A percentile compares a stretch with the other conserved stretches of the same genome.
Evolutionary conservation across 2,797 vertebrate species (phyloP).

Genomic region (Gambusia yucatana): DNA sequence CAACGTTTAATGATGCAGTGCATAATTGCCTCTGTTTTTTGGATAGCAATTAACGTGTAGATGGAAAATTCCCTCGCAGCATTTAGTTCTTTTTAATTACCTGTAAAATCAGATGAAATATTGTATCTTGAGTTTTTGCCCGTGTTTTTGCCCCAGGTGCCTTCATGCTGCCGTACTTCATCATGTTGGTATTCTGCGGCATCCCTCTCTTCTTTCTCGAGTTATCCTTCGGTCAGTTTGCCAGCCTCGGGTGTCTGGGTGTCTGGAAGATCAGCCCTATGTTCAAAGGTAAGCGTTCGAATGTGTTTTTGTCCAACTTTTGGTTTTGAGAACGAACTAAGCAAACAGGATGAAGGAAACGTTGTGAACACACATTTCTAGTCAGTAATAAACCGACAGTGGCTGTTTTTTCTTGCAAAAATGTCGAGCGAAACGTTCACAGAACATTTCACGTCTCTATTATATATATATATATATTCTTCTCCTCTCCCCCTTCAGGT

Average conservation of each 20-base stretch:
- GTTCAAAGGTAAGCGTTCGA: constrained; percentile 90
- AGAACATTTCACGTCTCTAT: background rate
- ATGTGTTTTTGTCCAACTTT: background rate
- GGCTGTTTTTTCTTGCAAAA: background rate
- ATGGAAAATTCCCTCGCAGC: background rate
- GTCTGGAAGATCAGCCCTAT: constrained; percentile 98
- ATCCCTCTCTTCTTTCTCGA: constrained; percentile 99
- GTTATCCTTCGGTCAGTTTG: constrained; percentile 97
- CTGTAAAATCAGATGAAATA: background rate
- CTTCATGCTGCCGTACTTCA: constrained; percentile 98
- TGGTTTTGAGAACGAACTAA: background rate
- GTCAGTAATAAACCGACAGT: background rate
- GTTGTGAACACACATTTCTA: background rate
- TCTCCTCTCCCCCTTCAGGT: constrained; percentile 72
- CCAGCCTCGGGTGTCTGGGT: constrained; percentile 94
- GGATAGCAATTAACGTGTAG: background rate
- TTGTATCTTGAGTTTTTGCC: background rate
- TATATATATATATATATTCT: background rate
- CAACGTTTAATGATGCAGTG: background rate
- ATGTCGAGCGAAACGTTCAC: background rate
- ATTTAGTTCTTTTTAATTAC: background rate
- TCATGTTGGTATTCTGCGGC: constrained; percentile 98
- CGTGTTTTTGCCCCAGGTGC: constrained; percentile 82
- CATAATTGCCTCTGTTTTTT: background rate
- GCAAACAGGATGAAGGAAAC: background rate